Evolutionary conservation across 1,140 invertebrate species (phyloP).

Genomic region (Zaprionus ornatus): DNA sequence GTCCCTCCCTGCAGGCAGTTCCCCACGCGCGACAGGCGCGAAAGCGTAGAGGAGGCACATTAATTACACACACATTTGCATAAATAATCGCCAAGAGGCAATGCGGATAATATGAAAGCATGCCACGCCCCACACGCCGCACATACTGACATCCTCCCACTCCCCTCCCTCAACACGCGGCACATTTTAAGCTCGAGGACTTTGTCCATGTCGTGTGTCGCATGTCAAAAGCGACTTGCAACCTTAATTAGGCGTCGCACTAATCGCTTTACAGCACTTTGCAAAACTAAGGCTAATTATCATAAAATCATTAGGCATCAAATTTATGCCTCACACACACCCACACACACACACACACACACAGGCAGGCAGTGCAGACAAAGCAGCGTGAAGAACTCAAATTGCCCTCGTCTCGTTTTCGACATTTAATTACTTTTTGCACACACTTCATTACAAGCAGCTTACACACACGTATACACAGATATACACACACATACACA

Average conservation of each 20-base stretch:
- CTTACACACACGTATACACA: conserved; percentile 47
- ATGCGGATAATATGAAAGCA: background rate
- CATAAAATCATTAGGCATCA: conserved; percentile 79
- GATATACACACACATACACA: conserved; percentile 13
- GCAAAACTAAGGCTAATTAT: conserved; percentile 73
- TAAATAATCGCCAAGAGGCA: conserved; percentile 24
- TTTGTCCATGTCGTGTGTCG: conserved; percentile 46
- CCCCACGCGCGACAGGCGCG: conserved; percentile 17
- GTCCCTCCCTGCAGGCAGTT: background rate
- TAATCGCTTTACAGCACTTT: conserved; percentile 73
- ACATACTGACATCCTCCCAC: background rate
- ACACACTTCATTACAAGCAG: conserved; percentile 72
- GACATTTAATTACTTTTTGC: conserved; percentile 76
- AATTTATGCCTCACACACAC: conserved; percentile 65
- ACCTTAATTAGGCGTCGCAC: conserved; percentile 73
- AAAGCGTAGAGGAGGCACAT: conserved; percentile 23
- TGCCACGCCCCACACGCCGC: background rate
- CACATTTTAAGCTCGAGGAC: conserved; percentile 26
- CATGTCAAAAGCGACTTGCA: conserved; percentile 63
- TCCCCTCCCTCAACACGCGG: background rate
- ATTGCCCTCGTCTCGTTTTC: conserved; percentile 69
- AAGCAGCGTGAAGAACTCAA: conserved; percentile 46
- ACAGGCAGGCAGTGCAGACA: conserved; percentile 5
- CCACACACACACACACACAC: conserved; percentile 7
- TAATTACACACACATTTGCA: conserved; percentile 44